A percentile compares a stretch with the other conserved stretches of the same genome.
phyloP scores from a whole-genome alignment of 2,797 vertebrate species.

The Oceanodroma leucorhoa region DNA sequence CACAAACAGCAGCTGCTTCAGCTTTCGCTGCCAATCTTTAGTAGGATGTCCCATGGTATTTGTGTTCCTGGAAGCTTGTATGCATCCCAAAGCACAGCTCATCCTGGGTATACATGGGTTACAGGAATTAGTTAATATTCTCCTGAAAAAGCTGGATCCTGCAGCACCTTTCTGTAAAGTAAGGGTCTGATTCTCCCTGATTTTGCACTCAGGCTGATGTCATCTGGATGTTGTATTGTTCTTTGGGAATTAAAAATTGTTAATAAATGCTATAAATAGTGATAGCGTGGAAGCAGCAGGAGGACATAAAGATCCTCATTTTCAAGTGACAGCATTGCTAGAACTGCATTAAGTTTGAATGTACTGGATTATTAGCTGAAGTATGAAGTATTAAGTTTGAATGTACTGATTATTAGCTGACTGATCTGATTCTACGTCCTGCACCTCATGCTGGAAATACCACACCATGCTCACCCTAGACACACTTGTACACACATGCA shows the following conservation, averaged over 20 bases:
- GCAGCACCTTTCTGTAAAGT: background rate
- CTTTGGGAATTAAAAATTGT: background rate
- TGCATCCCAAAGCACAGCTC: background rate
- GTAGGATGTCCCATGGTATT: background rate
- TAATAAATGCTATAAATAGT: background rate
- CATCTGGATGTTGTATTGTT: background rate
- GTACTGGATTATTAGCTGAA: background rate
- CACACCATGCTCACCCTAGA: background rate
- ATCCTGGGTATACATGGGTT: background rate
- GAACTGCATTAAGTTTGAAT: background rate
- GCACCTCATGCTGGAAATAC: background rate
- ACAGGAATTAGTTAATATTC: background rate
- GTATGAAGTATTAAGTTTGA: background rate
- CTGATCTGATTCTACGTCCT: background rate
- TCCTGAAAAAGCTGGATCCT: background rate
- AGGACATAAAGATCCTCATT: background rate
- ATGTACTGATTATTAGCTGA: background rate
- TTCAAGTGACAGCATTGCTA: background rate
- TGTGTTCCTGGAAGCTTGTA: background rate
- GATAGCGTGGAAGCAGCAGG: background rate
- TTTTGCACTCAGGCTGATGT: background rate
- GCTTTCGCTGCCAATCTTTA: background rate
- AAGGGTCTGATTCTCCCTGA: background rate
- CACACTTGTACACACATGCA: background rate
- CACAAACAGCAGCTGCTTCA: background rate